Evolutionary conservation across 2,888 invertebrate genomes (phyloP), one percentile per base, ranked within the genome.

Genomic region (Bimastos eiseni): DNA sequence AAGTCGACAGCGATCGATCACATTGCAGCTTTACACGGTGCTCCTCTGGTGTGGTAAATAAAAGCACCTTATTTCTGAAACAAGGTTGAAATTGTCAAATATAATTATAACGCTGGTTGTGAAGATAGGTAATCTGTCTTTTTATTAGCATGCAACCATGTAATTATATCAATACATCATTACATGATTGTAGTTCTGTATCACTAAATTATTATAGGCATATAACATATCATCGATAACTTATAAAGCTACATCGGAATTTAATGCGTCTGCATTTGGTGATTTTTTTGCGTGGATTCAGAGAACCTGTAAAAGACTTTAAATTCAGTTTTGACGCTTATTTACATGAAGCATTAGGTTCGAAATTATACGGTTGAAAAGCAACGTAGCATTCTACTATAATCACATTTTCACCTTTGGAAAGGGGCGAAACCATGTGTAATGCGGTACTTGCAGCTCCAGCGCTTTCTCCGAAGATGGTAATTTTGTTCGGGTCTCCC

Each of bases 381-480:
- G 17, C 24, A 49, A 49, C 1, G 49, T 24, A 24, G n/a, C n/a
- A n/a, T n/a, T n/a, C n/a, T n/a, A n/a, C n/a, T n/a, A n/a, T n/a
- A n/a, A 6, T 24, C 49, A 49, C 21, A 49, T 33, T 33, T 88
- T 88, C 36, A 92, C 91, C 91, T 83, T 88, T 33, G 30, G 91
- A 83, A 49, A 34, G 33, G 15, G 92, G 91, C 24, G 90, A 90
- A 33, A 92, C 34, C 21, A 88, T 17, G 36, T 86, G 90, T 44
- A 92, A 88, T 19, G 83, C 84, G 36, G 91, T 83, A 55, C 91
- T 91, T 17, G 90, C 44, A 24, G 92, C 92, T 70, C 90, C 92
- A n/a, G 92, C 92, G 34, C 92, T 92, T 34, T 92, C 91, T n/a
- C 92, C 92, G 70, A 90, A 92, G 38, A 91, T 89, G 36, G 92